Evolutionary conservation across 2,888 invertebrate species (phyloP).

Genomic region (Drosophila acutilabella): DNA sequence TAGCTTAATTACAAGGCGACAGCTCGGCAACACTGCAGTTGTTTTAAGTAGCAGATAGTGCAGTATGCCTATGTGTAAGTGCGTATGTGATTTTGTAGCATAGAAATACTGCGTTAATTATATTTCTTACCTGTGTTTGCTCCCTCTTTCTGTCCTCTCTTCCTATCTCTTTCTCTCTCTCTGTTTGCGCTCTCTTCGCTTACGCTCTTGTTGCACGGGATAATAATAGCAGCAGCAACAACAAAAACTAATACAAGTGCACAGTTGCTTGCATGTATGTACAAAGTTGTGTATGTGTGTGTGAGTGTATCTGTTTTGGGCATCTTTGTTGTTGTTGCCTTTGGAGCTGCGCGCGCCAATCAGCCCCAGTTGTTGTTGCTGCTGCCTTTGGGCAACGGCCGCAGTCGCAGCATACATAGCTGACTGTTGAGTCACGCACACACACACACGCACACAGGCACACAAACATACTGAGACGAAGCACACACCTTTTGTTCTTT

Average conservation of each 20-base stretch:
- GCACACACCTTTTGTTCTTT: slow-evolving; percentile 72
- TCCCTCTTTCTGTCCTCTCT: slow-evolving; percentile 15
- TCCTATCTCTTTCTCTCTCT: slow-evolving; percentile 6
- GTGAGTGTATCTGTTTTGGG: slow-evolving; percentile 45
- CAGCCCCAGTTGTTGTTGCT: slow-evolving; percentile 31
- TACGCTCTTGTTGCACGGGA: slow-evolving; percentile 4
- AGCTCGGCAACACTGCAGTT: slow-evolving; percentile 45
- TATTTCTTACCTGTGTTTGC: slow-evolving; percentile 65
- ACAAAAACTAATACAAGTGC: slow-evolving; percentile 1
- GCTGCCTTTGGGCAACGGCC: slow-evolving; percentile 58
- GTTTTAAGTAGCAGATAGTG: slow-evolving; percentile 12
- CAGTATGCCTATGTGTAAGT: neutral
- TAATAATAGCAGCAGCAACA: slow-evolving; percentile 2
- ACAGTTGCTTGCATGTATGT: too few relatives aligned
- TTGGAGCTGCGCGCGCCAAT: slow-evolving; percentile 63
- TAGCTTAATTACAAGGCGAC: neutral
- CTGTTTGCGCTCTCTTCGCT: slow-evolving; percentile 5
- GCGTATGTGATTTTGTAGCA: slow-evolving; percentile 27
- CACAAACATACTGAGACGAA: slow-evolving; percentile 3
- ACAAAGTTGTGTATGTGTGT: neutral
- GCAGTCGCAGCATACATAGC: slow-evolving; percentile 57
- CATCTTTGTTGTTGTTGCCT: slow-evolving; percentile 44
- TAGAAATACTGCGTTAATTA: slow-evolving; percentile 57
- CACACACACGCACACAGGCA: slow-evolving; percentile 34
- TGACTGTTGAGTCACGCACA: slow-evolving; percentile 68